Evolutionary conservation across 2,888 invertebrate genomes (phyloP).

Genomic region (Drosophila borborema): DNA sequence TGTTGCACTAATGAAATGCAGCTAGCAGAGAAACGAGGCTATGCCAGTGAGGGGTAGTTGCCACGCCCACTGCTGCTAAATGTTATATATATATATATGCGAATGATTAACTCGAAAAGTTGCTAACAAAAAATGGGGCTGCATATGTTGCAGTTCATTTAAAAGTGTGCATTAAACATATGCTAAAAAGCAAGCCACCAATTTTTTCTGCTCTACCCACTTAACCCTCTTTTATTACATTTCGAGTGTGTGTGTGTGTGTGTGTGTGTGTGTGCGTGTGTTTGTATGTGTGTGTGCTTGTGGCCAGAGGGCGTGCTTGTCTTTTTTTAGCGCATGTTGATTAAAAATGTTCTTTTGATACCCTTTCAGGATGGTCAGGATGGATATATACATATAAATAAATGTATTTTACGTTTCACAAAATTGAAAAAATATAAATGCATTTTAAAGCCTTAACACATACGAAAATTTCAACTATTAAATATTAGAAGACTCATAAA

Average conservation of each 20-base stretch:
- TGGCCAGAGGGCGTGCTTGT: conserved; percentile 25
- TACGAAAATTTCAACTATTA: too few species aligned
- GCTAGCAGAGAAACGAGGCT: not conserved
- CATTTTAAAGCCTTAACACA: too few species aligned
- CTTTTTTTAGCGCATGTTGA: conserved; percentile 38
- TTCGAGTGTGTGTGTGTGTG: not conserved
- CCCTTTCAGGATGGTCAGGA: not conserved
- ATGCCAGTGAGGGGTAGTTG: not conserved
- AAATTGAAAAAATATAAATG: too few species aligned
- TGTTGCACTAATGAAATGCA: conserved; percentile 63
- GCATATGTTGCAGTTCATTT: conserved; percentile 36
- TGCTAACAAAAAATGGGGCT: conserved; percentile 34
- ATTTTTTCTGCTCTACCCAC: not conserved
- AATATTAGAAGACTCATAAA: not conserved
- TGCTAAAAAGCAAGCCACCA: conserved; percentile 4
- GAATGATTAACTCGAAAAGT: conserved; percentile 48
- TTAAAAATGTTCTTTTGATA: conserved; percentile 51
- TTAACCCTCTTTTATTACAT: conserved; percentile 3
- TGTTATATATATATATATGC: conserved; percentile 22
- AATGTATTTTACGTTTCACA: too few species aligned
- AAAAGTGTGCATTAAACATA: conserved; percentile 30
- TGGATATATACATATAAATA: not conserved
- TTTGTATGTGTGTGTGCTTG: conserved; percentile 11
- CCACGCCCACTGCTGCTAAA: conserved; percentile 14
- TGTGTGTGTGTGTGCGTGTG: not conserved